phyloP scores from a whole-genome alignment of 1,140 invertebrate genomes.

The Drosophila orena region DNA sequence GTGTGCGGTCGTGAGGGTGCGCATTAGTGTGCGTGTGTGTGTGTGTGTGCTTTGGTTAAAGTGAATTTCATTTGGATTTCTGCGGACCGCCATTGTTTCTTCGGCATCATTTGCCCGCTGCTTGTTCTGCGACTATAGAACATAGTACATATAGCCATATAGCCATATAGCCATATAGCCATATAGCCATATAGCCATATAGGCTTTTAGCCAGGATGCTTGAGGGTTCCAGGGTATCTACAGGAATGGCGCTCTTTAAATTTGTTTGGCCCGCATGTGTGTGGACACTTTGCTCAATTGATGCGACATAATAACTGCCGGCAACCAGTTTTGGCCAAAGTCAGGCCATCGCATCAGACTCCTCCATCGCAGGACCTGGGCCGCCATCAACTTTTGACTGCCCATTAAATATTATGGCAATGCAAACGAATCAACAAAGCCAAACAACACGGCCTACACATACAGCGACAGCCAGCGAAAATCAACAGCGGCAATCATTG shows the following conservation, averaged over 20 bases:
- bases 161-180: not conserved
- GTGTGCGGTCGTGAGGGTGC: not conserved
- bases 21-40: not conserved
- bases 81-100: conserved; percentile 53
- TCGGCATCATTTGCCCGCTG: conserved; percentile 20
- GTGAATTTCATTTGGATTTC: conserved; percentile 74
- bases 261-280: conserved; percentile 63
- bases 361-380: not conserved
- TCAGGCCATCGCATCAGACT: not conserved
- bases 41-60: conserved; percentile 48
- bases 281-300: conserved; percentile 69
- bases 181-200: not conserved
- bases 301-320: conserved; percentile 69
- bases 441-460: conserved; percentile 3
- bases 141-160: not conserved
- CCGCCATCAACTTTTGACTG: conserved; percentile 51
- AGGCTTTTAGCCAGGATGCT: not conserved
- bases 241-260: conserved; percentile 16
- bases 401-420: conserved; percentile 74
- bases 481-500: conserved; percentile 28
- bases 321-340: conserved; percentile 6
- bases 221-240: not conserved
- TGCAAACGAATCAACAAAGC: conserved; percentile 55
- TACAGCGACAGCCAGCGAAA: conserved; percentile 12
- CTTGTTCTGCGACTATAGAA: conserved; percentile 27